Base-by-base conservation (phyloP, 2,113 vertebrate genomes). In the Petrocephalus microphthalmus region DNA sequence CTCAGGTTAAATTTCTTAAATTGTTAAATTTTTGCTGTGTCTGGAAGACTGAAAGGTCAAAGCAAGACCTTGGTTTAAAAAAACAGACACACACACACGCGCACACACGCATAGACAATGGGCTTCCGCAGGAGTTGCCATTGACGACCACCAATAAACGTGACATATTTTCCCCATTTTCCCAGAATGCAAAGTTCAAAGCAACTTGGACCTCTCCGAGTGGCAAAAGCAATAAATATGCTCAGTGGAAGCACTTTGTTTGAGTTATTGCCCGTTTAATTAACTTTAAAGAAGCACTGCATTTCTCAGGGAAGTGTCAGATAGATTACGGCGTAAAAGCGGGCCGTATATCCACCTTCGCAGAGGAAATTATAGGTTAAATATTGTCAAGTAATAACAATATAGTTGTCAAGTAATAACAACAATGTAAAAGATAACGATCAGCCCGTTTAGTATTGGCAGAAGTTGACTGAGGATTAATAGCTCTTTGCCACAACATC, bases 181-280 rank as follows among this genome's bases (percentile, higher is more conserved):
- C 64, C 54, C 83, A 71, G 57, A 60, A 71, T 57, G 45, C 56
- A 52, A 47, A 88, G 88, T 67, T 88, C 82, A 88, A 84, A 88
- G 56, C 52, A 29, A 29, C 82, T 5, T 11, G 33, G 47, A 84
- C 25, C 42, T 71, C 3, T 52, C 49, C 3, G 56, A 67, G 29
- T 85, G 88, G 53, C 83, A 67, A 49, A n/a, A 85, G 82, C 37
- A 88, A 85, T 88, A 88, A 88, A 88, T 45, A 88, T 47, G 19
- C 53, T 51, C 3, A 19, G 42, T 84, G 22, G 22, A 88, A 85
- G n/a, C 19, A 45, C 88, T 85, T 85, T 85, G 47, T 84, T 60
- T 88, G 87, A 88, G n/a, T 85, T 88, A 85, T 51, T 85, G 56
- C 57, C 17, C 37, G 37, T 54, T 85, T 85, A 88, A 84, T 88